Conservation (phyloP, 1,140 invertebrate species). For the Drosophila nannoptera region DNA sequence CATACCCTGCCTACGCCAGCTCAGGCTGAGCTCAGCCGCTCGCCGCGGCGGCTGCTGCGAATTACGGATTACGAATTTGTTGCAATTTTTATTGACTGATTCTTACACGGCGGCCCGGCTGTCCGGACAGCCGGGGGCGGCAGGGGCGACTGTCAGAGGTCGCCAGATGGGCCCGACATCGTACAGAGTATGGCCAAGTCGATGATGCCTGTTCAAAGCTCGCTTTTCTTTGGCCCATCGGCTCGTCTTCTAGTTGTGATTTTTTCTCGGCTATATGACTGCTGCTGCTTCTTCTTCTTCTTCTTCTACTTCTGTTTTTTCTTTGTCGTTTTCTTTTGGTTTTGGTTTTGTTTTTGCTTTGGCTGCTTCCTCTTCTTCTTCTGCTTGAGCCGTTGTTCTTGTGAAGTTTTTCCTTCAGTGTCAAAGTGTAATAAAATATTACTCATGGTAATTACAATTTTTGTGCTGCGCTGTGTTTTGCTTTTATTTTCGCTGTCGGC, state of each 20-base stretch:
- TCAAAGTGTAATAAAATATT: conserved; percentile 78
- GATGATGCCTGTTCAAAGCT: background rate
- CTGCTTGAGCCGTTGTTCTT: conserved; percentile 39
- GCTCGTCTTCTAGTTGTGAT: conserved; percentile 6
- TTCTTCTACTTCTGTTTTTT: background rate
- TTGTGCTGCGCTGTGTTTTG: conserved; percentile 57
- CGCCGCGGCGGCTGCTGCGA: background rate
- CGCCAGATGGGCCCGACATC: background rate
- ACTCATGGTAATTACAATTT: conserved; percentile 77
- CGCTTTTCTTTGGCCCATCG: conserved; percentile 5
- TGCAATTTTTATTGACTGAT: conserved; percentile 56
- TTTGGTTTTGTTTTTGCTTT: background rate
- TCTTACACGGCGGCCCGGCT: conserved; percentile 2
- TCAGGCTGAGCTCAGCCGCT: background rate
- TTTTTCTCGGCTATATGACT: background rate
- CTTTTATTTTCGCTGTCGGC: conserved; percentile 63
- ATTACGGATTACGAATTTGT: conserved; percentile 54
- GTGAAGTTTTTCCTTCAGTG: conserved; percentile 74
- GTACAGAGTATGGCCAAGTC: conserved; percentile 23
- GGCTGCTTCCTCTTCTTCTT: no score
- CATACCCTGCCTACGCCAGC: background rate
- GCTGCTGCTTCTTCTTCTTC: conserved; percentile 1
- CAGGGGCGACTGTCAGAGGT: no score
- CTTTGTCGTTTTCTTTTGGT: background rate
- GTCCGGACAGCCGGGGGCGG: no score